These are phyloP conservation scores for Eriosoma lanigerum DNA, from an alignment of 1,140 invertebrate genomes.

Conservation along the genomic window DNA sequence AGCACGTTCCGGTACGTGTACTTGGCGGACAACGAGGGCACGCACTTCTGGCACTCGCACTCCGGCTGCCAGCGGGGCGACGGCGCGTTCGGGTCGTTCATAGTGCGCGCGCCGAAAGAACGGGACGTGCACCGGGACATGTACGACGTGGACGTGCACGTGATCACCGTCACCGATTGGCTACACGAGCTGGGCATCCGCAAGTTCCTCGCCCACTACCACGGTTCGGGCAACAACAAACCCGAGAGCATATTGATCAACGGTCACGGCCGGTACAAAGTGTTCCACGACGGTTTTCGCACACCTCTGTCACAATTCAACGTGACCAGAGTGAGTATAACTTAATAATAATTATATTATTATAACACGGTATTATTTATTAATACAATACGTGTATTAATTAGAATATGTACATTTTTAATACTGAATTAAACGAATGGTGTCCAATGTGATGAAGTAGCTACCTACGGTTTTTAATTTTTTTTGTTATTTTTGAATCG, in stretches of 20 bases:
- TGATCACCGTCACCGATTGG: slow-evolving; percentile 78
- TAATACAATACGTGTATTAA: too few species aligned
- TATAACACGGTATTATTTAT: too few species aligned
- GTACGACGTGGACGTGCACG: slow-evolving; percentile 72
- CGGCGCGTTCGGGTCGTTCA: slow-evolving; percentile 75
- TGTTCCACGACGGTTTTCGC: slow-evolving; percentile 59
- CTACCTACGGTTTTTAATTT: too few species aligned
- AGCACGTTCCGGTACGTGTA: slow-evolving; percentile 65
- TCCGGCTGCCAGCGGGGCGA: slow-evolving; percentile 78
- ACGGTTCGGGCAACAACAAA: slow-evolving; percentile 76
- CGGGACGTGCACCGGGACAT: slow-evolving; percentile 64
- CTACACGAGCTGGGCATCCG: slow-evolving; percentile 68
- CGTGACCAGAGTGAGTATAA: slow-evolving; percentile 63
- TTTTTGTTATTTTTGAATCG: too few species aligned
- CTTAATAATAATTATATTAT: neutral
- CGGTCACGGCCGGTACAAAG: slow-evolving; percentile 67
- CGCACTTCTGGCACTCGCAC: slow-evolving; percentile 72
- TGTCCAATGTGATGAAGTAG: too few species aligned
- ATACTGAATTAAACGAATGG: too few species aligned
- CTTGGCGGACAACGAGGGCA: slow-evolving; percentile 61
- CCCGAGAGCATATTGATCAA: slow-evolving; percentile 77
- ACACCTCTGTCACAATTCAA: slow-evolving; percentile 64
- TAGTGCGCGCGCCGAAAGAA: slow-evolving; percentile 66
- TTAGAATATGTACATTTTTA: too few species aligned
- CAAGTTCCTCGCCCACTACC: slow-evolving; percentile 76